These are phyloP conservation scores for Leucophenga maculata DNA, from an alignment of 2,888 invertebrate genomes.

Conservation along the genomic window DNA sequence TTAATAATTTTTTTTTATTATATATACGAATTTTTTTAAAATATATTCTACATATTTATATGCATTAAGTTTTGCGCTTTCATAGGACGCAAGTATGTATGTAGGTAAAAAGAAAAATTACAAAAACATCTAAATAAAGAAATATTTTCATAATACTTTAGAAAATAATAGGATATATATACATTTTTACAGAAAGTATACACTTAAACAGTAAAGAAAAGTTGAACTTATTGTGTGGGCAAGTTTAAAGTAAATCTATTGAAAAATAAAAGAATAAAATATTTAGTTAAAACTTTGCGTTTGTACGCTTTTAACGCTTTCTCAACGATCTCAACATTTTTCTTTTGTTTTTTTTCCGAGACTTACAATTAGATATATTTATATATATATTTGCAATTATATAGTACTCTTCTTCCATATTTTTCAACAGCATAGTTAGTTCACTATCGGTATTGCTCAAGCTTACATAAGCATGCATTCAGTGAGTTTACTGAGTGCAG, in stretches of 20 bases:
- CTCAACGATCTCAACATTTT: neutral
- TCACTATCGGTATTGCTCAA: no score
- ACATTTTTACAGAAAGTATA: slow-evolving; percentile 42
- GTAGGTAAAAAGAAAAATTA: neutral
- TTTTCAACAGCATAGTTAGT: no score
- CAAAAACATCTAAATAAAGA: neutral
- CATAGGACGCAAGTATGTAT: neutral
- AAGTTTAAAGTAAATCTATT: neutral
- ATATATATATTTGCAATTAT: no score
- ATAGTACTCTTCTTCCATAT: no score
- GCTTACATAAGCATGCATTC: neutral
- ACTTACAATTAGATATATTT: neutral
- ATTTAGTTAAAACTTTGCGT: slow-evolving; percentile 29
- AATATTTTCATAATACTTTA: slow-evolving; percentile 1
- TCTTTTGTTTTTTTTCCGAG: neutral
- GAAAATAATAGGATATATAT: slow-evolving; percentile 33
- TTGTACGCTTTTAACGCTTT: neutral
- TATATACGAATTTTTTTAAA: neutral
- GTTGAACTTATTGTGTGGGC: no score
- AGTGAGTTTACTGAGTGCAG: neutral
- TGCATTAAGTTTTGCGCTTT: slow-evolving; percentile 5
- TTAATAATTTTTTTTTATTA: neutral
- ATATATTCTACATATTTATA: slow-evolving; percentile 8
- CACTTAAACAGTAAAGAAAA: slow-evolving; percentile 31
- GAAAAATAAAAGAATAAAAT: slow-evolving; percentile 29